Base-by-base conservation (phyloP, 2,888 invertebrate genomes). In the Nowickia ferox region DNA sequence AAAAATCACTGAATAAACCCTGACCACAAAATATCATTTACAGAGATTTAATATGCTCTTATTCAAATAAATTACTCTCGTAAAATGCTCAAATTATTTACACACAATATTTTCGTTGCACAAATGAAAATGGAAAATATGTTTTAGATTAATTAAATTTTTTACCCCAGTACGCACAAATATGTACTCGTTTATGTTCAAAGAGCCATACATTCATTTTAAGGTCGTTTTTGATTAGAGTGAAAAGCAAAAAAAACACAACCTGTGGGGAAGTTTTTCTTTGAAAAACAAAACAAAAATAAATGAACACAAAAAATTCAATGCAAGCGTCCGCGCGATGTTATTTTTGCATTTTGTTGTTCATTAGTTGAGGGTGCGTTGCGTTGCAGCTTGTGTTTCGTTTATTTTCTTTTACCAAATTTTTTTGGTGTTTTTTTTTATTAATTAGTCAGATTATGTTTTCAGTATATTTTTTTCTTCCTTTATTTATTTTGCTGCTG, bases 341-440 rank as follows among this genome's bases (percentile, higher is more conserved):
- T 66, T 68, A 55, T 75, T 19, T 81, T 81, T 74, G 72, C 53
- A 59, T 66, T 78, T 78, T 74, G 65, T 61, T 80, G 76, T 30
- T 30, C 30, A 77, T 68, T 74, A 82, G 82, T 61, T 75, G 44
- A 51, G 48, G 42, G n/a, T 40, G 13, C n/a, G 38, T 57, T 68
- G 68, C 19, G 30, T 51, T 17, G 40, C 10, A 63, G n/a, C 17
- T 51, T 9, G 15, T 42, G 17, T 42, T 61, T 55, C 15, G 13
- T 63, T 61, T 38, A 5, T 46, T 40, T 30, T 30, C 11, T 84
- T 63, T 57, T 46, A 46, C 75, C 74, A 69, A 80, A 66, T 51
- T 84, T 71, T 71, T 80, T 80, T 71, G 71, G 57, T 66, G n/a
- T n/a, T n/a, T 17, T 76, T 59, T 72, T 17, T 80, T 84, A 76